Conservation (phyloP, 2,888 invertebrate genomes). For the Parelbella ahira region DNA sequence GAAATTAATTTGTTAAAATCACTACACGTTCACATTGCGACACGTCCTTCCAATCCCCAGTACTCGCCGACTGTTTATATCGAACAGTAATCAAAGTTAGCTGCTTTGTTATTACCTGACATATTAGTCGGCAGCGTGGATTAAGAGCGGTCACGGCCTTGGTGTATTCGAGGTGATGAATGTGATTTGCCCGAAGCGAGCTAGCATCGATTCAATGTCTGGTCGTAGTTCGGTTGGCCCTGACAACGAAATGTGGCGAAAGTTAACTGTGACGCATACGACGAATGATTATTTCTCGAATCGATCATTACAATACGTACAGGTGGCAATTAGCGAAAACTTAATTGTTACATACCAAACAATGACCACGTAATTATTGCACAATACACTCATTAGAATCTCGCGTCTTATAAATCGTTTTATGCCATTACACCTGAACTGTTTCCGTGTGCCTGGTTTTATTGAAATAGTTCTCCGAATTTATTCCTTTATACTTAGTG, state of each 20-base stretch:
- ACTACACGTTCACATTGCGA: too few relatives aligned
- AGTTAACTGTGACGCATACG: constrained; percentile 57
- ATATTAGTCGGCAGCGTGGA: constrained; percentile 36
- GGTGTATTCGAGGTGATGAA: constrained; percentile 44
- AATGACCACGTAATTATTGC: background rate
- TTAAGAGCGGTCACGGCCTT: constrained; percentile 44
- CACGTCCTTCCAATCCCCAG: too few relatives aligned
- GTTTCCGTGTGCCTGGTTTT: too few relatives aligned
- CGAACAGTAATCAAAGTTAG: constrained; percentile 39
- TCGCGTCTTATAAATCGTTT: too few relatives aligned
- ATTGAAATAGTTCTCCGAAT: too few relatives aligned
- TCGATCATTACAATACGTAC: constrained; percentile 34
- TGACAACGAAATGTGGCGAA: constrained; percentile 72
- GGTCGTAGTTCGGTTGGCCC: constrained; percentile 46
- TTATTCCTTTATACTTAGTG: too few relatives aligned
- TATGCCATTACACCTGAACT: too few relatives aligned
- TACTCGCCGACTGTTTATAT: constrained; percentile 36
- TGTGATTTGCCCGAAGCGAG: constrained; percentile 41
- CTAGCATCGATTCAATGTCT: constrained; percentile 46
- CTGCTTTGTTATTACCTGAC: constrained; percentile 39
- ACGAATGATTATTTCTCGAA: constrained; percentile 41
- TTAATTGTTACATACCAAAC: constrained; percentile 8
- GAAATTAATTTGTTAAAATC: too few relatives aligned
- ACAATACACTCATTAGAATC: too few relatives aligned
- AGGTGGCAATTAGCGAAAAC: constrained; percentile 29